Evolutionary conservation across 2,797 vertebrate genomes (phyloP).

Genomic region (Phoeniculus purpureus): DNA sequence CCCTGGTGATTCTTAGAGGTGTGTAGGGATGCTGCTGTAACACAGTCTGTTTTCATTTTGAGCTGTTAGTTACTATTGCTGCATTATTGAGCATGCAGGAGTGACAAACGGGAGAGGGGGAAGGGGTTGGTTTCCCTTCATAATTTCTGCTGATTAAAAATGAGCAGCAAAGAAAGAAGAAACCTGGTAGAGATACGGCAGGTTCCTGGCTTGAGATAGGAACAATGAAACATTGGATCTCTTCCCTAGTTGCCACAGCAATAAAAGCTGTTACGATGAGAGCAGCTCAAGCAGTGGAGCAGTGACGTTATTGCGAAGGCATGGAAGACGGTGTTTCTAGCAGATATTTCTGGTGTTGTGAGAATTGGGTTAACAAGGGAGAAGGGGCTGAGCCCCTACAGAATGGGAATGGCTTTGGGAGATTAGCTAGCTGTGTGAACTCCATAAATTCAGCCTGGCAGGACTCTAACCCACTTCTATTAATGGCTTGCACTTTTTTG

Average conservation of each 20-base stretch:
- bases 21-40: not conserved
- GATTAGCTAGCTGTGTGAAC: not conserved
- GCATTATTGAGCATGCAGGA: not conserved
- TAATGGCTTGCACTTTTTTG: accelerated
- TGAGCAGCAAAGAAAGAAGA: not conserved
- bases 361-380: not conserved
- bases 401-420: not conserved
- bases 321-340: not conserved
- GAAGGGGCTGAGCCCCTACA: not conserved
- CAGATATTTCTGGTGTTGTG: not conserved
- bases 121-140: not conserved
- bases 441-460: not conserved
- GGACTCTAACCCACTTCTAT: not conserved
- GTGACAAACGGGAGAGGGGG: not conserved
- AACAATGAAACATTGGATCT: not conserved
- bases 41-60: not conserved
- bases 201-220: not conserved
- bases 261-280: not conserved
- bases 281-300: not conserved
- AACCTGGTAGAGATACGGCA: not conserved
- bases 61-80: not conserved
- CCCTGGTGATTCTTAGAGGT: not conserved
- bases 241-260: not conserved
- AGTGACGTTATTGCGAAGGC: not conserved
- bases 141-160: not conserved